Conservation (phyloP, 2,888 invertebrate genomes). For the Nemapogon koenigi region DNA sequence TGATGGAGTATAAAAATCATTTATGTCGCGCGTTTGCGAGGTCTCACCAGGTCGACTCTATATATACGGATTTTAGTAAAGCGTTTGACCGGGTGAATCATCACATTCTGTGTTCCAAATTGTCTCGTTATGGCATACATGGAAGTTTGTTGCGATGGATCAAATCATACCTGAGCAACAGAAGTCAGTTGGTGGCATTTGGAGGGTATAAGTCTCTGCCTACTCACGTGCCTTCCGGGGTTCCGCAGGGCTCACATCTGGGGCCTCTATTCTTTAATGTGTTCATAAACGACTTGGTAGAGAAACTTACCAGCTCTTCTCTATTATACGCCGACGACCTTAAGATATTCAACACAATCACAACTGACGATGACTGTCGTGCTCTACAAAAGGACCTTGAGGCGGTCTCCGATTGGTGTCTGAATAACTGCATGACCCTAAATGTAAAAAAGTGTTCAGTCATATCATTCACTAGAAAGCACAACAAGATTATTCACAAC, state of each 20-base stretch:
- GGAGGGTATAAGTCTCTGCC: slow-evolving; percentile 7
- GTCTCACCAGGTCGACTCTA: slow-evolving; percentile 10
- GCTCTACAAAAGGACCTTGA: slow-evolving; percentile 1
- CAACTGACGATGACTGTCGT: neutral
- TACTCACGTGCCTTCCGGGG: slow-evolving; percentile 1
- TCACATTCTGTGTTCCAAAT: slow-evolving; percentile 6
- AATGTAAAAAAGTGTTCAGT: slow-evolving; percentile 4
- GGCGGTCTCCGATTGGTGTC: neutral
- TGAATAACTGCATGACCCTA: slow-evolving; percentile 1
- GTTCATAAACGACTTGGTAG: slow-evolving; percentile 8
- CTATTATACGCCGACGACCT: slow-evolving; percentile 11
- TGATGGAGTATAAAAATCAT: slow-evolving; percentile 12
- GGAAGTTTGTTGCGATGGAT: slow-evolving; percentile 8
- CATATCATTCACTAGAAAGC: neutral
- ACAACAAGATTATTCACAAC: neutral
- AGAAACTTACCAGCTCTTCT: neutral
- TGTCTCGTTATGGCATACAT: neutral
- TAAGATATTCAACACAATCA: slow-evolving; percentile 6
- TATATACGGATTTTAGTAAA: slow-evolving; percentile 17
- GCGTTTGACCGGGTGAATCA: slow-evolving; percentile 16
- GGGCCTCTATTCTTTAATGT: slow-evolving; percentile 9
- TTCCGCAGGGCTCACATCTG: slow-evolving; percentile 12
- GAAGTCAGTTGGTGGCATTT: slow-evolving; percentile 10
- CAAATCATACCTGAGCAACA: slow-evolving; percentile 4
- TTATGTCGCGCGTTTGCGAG: slow-evolving; percentile 8